A percentile compares a stretch with the other conserved stretches of the same genome.
phyloP scores from a whole-genome alignment of 1,140 invertebrate genomes.

The Sarcophaga bullata region DNA sequence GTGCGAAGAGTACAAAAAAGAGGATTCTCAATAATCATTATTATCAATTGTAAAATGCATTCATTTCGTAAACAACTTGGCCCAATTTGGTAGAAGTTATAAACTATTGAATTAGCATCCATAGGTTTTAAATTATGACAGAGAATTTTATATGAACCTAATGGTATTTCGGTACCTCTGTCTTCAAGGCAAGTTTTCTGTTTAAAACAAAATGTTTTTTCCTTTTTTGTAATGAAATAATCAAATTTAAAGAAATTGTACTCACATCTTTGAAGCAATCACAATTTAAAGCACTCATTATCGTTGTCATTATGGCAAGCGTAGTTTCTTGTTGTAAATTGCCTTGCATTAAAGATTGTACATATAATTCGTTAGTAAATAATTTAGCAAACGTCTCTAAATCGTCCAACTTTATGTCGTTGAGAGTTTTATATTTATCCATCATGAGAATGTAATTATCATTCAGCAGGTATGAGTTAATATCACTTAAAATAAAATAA shows the following conservation, averaged over 20 bases:
- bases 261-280: conserved; percentile 52
- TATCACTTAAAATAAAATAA: conserved; percentile 67
- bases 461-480: conserved; percentile 73
- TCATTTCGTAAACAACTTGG: conserved; percentile 71
- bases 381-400: conserved; percentile 70
- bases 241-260: background rate
- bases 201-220: conserved; percentile 31
- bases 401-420: conserved; percentile 71
- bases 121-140: conserved; percentile 76
- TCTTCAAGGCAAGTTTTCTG: conserved; percentile 51
- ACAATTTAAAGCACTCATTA: conserved; percentile 61
- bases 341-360: conserved; percentile 80
- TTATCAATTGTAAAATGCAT: conserved; percentile 81
- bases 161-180: conserved; percentile 69
- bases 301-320: conserved; percentile 67
- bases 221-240: background rate
- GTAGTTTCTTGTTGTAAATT: conserved; percentile 75
- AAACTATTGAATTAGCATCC: conserved; percentile 85
- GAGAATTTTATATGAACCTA: conserved; percentile 73
- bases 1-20: conserved; percentile 88
- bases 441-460: conserved; percentile 71
- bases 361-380: conserved; percentile 72
- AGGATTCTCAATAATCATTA: conserved; percentile 85
- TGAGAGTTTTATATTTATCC: conserved; percentile 74
- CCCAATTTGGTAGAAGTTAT: conserved; percentile 89